phyloP scores from a whole-genome alignment of 2,797 vertebrate genomes.

The Kryptopterus vitreolus region DNA sequence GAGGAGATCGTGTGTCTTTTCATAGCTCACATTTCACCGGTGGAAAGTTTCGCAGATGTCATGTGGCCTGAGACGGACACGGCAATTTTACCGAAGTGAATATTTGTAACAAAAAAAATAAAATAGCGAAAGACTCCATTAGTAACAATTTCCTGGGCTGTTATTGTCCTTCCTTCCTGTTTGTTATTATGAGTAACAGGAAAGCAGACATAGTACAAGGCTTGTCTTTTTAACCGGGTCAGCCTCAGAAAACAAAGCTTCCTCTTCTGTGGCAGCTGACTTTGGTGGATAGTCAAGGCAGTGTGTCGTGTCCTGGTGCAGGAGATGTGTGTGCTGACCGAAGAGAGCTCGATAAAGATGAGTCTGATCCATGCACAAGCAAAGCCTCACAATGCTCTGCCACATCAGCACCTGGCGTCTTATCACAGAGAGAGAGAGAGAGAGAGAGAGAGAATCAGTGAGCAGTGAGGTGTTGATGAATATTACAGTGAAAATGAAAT shows the following conservation, averaged over 20 bases:
- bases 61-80: background rate
- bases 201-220: background rate
- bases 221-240: background rate
- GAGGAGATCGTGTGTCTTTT: slow-evolving; percentile 18
- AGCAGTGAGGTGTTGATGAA: slow-evolving; percentile 22
- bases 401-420: slow-evolving; percentile 67
- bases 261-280: background rate
- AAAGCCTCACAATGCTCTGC: slow-evolving; percentile 41
- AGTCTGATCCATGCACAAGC: slow-evolving; percentile 10
- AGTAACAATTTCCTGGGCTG: background rate
- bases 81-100: background rate
- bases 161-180: background rate
- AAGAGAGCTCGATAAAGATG: slow-evolving; percentile 58
- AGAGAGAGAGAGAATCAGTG: background rate
- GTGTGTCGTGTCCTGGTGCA: slow-evolving; percentile 4
- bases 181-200: background rate
- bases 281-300: background rate
- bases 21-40: slow-evolving; percentile 6
- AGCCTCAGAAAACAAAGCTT: slow-evolving; percentile 3
- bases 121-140: background rate
- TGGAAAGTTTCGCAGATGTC: slow-evolving; percentile 31
- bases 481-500: slow-evolving; percentile 18
- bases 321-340: slow-evolving; percentile 54
- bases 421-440: slow-evolving; percentile 51
- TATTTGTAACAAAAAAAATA: background rate